phyloP scores from a whole-genome alignment of 1,140 invertebrate species.

The Cherax quadricarinatus region DNA sequence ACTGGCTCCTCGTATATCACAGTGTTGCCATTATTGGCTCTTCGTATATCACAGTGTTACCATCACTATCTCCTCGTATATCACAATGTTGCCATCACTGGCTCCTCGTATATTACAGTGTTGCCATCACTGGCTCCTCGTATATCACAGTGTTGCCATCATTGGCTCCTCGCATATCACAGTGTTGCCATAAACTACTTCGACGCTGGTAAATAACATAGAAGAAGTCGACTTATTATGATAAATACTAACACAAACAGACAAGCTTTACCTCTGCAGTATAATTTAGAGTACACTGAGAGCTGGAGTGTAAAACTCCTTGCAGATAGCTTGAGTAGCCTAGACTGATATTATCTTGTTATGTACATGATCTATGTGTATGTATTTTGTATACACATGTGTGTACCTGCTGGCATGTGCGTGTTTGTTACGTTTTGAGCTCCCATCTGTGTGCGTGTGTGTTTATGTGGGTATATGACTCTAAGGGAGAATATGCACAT shows the following conservation, averaged over 20 bases:
- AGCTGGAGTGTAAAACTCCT: background rate
- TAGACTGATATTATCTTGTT: background rate
- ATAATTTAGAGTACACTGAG: background rate
- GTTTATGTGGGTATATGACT: slow-evolving; percentile 36
- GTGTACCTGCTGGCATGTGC: background rate
- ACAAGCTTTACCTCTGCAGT: background rate
- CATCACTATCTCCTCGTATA: background rate
- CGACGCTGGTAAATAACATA: background rate
- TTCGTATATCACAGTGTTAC: background rate
- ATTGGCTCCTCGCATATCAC: background rate
- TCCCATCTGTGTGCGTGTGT: slow-evolving; percentile 39
- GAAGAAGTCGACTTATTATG: background rate
- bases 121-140: too few relatives aligned
- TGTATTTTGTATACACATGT: too few relatives aligned
- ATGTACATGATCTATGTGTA: background rate
- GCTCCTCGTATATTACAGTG: too few relatives aligned
- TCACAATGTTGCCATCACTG: background rate
- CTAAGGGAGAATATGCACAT: too few relatives aligned
- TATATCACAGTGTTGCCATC: background rate
- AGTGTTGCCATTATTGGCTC: background rate
- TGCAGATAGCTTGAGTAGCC: background rate
- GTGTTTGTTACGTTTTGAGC: slow-evolving; percentile 17
- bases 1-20: too few relatives aligned
- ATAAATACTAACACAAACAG: background rate
- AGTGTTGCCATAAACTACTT: background rate